phyloP scores from a whole-genome alignment of 2,797 vertebrate genomes.

The Telmatherina bonti region DNA sequence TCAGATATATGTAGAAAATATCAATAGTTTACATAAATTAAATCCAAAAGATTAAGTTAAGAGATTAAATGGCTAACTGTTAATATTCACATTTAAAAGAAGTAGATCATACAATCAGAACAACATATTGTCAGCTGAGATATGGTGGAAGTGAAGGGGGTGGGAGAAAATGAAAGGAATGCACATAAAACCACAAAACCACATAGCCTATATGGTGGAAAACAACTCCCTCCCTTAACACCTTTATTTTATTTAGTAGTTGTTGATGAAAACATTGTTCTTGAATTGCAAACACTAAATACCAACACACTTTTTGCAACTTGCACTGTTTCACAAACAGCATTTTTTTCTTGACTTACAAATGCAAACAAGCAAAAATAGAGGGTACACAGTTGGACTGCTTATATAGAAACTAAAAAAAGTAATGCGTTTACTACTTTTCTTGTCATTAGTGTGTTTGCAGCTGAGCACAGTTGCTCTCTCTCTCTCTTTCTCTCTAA shows the following conservation, averaged over 20 bases:
- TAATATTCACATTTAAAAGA: background rate
- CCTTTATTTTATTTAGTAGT: constrained; percentile 79
- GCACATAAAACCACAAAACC: constrained; percentile 45
- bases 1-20: constrained; percentile 1
- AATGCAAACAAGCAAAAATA: constrained; percentile 74
- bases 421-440: constrained; percentile 72
- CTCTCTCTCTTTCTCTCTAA: too few relatives aligned
- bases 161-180: background rate
- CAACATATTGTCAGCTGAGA: constrained; percentile 41
- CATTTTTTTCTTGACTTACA: constrained; percentile 57
- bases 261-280: constrained; percentile 79
- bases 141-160: constrained; percentile 19
- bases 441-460: constrained; percentile 72
- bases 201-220: constrained; percentile 61
- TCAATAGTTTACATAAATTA: constrained; percentile 18
- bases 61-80: too few relatives aligned
- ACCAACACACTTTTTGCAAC: constrained; percentile 70
- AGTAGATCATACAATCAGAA: constrained; percentile 15
- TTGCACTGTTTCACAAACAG: constrained; percentile 73
- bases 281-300: constrained; percentile 82
- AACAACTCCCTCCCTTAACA: constrained; percentile 74
- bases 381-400: constrained; percentile 65
- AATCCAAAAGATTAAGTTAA: constrained; percentile 1
- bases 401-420: constrained; percentile 71
- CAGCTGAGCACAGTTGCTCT: constrained; percentile 65